A percentile compares a stretch with the other conserved stretches of the same genome.
Conservation (phyloP, 37 sponge, comb jelly and placozoan genomes). For the Lycopodina hypogea region DNA sequence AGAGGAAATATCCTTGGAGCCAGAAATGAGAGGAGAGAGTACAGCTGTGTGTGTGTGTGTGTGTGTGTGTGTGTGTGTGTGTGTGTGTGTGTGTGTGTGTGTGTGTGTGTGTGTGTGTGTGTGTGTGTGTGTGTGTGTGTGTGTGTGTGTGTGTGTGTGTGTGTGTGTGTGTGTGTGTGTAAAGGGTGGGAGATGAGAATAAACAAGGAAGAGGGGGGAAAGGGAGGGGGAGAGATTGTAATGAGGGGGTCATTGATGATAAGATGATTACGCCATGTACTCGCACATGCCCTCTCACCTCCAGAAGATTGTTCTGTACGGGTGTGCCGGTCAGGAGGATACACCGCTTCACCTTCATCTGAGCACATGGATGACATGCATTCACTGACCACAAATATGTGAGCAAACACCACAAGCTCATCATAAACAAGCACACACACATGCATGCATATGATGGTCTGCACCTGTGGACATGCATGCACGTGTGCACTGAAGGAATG, state of each 20-base stretch:
- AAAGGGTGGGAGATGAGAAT: not conserved
- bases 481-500: not conserved
- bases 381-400: no score
- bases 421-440: conserved; percentile 3
- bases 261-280: no score
- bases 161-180: not conserved
- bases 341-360: conserved; percentile 33
- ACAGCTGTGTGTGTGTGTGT: conserved; percentile 34
- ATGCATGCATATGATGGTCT: no score
- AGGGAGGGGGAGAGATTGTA: not conserved
- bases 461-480: no score
- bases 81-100: not conserved
- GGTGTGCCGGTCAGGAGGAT: conserved; percentile 82
- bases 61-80: no score
- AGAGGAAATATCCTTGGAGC: conserved; percentile 41
- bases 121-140: not conserved
- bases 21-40: conserved; percentile 73
- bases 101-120: not conserved
- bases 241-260: no score
- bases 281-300: conserved; percentile 31
- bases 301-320: conserved; percentile 77
- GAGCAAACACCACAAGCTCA: no score
- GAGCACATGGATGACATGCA: no score
- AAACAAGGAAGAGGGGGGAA: not conserved
- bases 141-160: not conserved